A percentile compares a stretch with the other conserved stretches of the same genome.
These are phyloP conservation scores for Steinernema hermaphroditum DNA, from an alignment of 2,888 invertebrate species.

Conservation along the genomic window DNA sequence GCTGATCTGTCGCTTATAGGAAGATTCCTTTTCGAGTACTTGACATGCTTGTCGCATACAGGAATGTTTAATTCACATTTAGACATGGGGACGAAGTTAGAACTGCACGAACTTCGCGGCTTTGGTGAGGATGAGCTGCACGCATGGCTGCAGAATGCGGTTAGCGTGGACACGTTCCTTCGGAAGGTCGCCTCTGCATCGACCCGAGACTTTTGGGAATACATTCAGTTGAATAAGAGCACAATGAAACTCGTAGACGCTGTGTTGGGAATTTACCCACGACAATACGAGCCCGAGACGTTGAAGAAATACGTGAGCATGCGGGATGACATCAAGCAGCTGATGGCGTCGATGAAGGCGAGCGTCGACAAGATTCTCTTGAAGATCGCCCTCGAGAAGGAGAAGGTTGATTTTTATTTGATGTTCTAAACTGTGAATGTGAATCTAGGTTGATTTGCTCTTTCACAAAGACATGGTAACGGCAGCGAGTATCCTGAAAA, in stretches of 20 bases:
- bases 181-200: conserved; percentile 2
- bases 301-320: neutral
- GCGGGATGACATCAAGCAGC: conserved; percentile 10
- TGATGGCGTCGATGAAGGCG: neutral
- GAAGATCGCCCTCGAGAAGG: neutral
- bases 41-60: too few species aligned
- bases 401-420: neutral
- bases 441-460: neutral
- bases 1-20: too few species aligned
- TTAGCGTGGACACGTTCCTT: neutral
- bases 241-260: neutral
- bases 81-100: too few species aligned
- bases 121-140: neutral
- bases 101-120: conserved; percentile 6
- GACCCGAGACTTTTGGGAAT: neutral
- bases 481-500: conserved; percentile 1
- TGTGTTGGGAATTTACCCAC: neutral
- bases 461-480: neutral
- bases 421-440: neutral
- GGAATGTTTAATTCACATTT: too few species aligned
- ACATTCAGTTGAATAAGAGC: neutral
- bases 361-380: neutral
- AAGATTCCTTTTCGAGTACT: too few species aligned
- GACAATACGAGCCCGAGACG: conserved; percentile 11
- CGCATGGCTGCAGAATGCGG: conserved; percentile 1